A percentile compares a stretch with the other conserved stretches of the same genome.
These are phyloP conservation scores for Patiria pectinifera DNA, from an alignment of 53 echinoderm and acorn worm genomes.

Conservation along the genomic window DNA sequence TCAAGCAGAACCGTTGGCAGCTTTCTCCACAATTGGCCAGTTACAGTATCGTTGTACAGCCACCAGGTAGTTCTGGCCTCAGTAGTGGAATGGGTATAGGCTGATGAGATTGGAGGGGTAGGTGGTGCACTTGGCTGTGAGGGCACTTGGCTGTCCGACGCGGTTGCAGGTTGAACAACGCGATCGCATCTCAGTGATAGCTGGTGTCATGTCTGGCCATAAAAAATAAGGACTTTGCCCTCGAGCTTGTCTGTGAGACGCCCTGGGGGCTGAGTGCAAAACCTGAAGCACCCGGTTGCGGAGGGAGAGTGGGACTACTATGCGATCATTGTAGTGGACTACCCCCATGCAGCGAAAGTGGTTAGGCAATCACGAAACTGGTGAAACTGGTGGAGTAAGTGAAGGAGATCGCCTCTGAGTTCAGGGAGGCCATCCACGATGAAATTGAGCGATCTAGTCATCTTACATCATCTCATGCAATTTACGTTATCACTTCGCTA, in stretches of 20 bases:
- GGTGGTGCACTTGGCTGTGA: slow-evolving; percentile 63
- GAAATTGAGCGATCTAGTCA: no score
- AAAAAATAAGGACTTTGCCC: slow-evolving; percentile 66
- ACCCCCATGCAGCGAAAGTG: slow-evolving; percentile 69
- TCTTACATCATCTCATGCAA: no score
- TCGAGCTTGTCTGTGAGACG: slow-evolving; percentile 64
- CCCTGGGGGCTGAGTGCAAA: slow-evolving; percentile 76
- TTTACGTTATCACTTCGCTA: not conserved
- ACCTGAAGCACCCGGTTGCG: slow-evolving; percentile 41
- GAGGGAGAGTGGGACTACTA: slow-evolving; percentile 69
- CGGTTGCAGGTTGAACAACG: slow-evolving; percentile 57
- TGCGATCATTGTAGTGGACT: slow-evolving; percentile 58
- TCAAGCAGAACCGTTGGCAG: slow-evolving; percentile 41
- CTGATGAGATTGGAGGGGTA: slow-evolving; percentile 46
- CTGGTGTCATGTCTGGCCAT: slow-evolving; percentile 72
- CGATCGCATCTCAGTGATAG: slow-evolving; percentile 42
- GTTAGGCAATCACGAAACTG: slow-evolving; percentile 42
- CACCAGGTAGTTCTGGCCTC: slow-evolving; percentile 58
- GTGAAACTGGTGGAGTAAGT: slow-evolving; percentile 51
- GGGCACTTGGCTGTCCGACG: slow-evolving; percentile 67
- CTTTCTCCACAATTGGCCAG: slow-evolving; percentile 46
- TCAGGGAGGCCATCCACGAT: slow-evolving; percentile 57
- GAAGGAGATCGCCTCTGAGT: slow-evolving; percentile 43
- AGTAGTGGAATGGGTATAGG: slow-evolving; percentile 73
- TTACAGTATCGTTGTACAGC: slow-evolving; percentile 59